phyloP scores from a whole-genome alignment of 2,113 vertebrate genomes.

The Colinus virginianus region DNA sequence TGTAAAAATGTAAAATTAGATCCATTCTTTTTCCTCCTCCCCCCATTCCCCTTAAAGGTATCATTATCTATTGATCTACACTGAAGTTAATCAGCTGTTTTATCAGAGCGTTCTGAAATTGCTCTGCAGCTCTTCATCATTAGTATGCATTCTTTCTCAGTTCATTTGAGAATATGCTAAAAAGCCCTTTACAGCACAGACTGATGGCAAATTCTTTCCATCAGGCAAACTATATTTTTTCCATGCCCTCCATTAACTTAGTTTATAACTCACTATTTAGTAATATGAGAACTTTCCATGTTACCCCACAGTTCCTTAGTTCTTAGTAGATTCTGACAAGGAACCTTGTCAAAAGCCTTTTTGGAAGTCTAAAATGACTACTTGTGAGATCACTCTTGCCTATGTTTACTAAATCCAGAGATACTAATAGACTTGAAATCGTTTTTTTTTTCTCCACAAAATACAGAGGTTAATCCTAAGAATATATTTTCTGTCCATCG shows the following conservation, averaged over 20 bases:
- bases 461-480: neutral
- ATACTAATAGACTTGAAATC: neutral
- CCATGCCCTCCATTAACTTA: neutral
- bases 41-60: neutral
- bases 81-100: constrained; percentile 43
- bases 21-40: neutral
- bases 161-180: constrained; percentile 9
- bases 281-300: neutral
- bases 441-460: neutral
- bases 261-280: neutral
- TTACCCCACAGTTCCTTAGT: neutral
- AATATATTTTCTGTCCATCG: neutral
- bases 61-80: constrained; percentile 44
- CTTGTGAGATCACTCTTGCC: neutral
- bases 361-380: neutral
- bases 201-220: neutral
- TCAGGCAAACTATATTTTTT: neutral
- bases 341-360: neutral
- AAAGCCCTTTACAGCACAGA: neutral
- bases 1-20: constrained; percentile 35
- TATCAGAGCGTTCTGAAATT: constrained; percentile 29
- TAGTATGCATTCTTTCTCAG: neutral
- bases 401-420: neutral
- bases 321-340: neutral
- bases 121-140: constrained; percentile 17